Evolutionary conservation across 2,888 invertebrate species (phyloP).

Genomic region (Merodon equestris): DNA sequence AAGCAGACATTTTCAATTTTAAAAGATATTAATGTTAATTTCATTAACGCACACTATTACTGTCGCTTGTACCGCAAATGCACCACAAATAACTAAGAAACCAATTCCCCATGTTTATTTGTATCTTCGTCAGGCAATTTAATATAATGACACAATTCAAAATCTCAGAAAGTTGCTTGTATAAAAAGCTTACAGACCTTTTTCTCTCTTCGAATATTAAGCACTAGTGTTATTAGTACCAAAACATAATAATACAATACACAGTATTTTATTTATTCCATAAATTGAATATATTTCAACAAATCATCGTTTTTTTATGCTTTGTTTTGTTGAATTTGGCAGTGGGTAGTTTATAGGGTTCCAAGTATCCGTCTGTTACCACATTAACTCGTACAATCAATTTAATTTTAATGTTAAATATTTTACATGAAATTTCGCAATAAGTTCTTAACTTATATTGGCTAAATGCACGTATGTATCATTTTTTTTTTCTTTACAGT

Average conservation of each 20-base stretch:
- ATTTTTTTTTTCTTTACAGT: constrained; percentile 42
- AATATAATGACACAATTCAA: constrained; percentile 1
- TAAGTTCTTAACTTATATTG: constrained; percentile 35
- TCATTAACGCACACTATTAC: no score
- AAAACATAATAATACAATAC: constrained; percentile 63
- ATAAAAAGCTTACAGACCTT: constrained; percentile 44
- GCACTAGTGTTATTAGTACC: constrained; percentile 57
- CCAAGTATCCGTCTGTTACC: constrained; percentile 37
- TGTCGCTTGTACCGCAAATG: no score
- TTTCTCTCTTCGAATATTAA: constrained; percentile 43
- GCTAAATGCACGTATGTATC: constrained; percentile 50
- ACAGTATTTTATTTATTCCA: constrained; percentile 49
- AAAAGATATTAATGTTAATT: no score
- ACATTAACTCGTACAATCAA: constrained; percentile 48
- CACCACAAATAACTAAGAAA: no score
- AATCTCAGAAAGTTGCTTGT: constrained; percentile 49
- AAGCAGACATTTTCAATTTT: no score
- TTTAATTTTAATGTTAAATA: constrained; percentile 40
- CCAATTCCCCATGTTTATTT: neutral
- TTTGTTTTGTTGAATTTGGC: constrained; percentile 62
- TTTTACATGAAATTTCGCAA: constrained; percentile 48
- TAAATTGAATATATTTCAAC: constrained; percentile 51
- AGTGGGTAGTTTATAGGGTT: constrained; percentile 61
- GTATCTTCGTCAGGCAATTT: neutral
- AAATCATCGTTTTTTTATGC: constrained; percentile 44